Percentiles rank a stretch among this genome's conserved stretches.
Conservation (phyloP, 2,113 vertebrate genomes). For the Gasterosteus aculeatus region DNA sequence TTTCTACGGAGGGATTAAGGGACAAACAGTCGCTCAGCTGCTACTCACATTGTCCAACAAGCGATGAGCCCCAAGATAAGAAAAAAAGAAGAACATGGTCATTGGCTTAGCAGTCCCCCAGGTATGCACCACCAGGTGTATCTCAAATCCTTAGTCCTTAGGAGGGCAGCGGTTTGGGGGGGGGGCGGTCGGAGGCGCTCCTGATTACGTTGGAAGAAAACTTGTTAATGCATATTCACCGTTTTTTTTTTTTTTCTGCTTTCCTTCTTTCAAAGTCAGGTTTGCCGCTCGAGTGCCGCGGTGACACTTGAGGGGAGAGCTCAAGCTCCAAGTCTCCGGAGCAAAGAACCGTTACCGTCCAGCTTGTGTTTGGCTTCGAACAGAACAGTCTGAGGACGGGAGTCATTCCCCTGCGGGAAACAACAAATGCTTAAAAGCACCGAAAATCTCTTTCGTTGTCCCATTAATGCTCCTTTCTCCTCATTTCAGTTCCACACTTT, state of each 20-base stretch:
- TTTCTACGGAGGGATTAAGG: conserved; percentile 35
- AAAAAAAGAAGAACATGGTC: conserved; percentile 19
- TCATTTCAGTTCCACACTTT: conserved; percentile 23
- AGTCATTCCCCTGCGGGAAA: conserved; percentile 24
- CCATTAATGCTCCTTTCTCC: conserved; percentile 27
- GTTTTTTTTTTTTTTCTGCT: neutral
- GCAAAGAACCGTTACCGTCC: conserved; percentile 24
- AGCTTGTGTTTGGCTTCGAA: conserved; percentile 42
- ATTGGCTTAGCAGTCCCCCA: conserved; percentile 65
- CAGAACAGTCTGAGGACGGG: conserved; percentile 44
- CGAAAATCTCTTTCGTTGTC: conserved; percentile 26
- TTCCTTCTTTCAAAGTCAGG: conserved; percentile 17
- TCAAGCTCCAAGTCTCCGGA: conserved; percentile 28
- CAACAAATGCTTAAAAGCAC: conserved; percentile 26
- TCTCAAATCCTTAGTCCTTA: conserved; percentile 57
- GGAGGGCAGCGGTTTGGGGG: conserved; percentile 18
- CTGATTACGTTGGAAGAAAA: conserved; percentile 58
- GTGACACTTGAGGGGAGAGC: conserved; percentile 45
- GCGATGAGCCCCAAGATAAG: conserved; percentile 35
- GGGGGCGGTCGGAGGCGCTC: conserved; percentile 10
- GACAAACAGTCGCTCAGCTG: conserved; percentile 37
- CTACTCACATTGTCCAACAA: conserved; percentile 39
- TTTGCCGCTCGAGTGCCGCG: conserved; percentile 44
- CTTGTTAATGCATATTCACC: conserved; percentile 61
- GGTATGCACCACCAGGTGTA: conserved; percentile 62